Evolutionary conservation across 2,888 invertebrate species (phyloP), one percentile per base, ranked within the genome.

Genomic region (Protophormia terraenovae): DNA sequence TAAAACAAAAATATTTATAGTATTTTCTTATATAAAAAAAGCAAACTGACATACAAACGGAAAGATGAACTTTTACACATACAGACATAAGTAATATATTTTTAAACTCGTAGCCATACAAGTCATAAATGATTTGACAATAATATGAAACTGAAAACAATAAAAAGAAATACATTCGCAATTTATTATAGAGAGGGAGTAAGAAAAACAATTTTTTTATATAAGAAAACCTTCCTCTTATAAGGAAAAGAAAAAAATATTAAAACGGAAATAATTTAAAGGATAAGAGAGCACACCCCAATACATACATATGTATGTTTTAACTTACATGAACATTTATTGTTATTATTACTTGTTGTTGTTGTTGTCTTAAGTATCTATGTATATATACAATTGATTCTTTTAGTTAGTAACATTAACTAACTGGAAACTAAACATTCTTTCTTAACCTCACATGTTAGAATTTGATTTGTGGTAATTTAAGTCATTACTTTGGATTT

Each of bases 91-190:
- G n/a, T n/a, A n/a, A n/a, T 24, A 22, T 14, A 10, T 60, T 60
- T 29, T 16, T 60, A 5, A 22, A 24, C 10, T 22, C 19, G 1
- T n/a, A 19, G 29, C 14, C 14, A 16, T 29, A 32, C 24, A 24
- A 55, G 41, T 45, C 73, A 41, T 67, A 78, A 62, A 45, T 55
- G 69, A 71, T 47, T 78, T 69, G 47, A 24, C 16, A 77, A 67
- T 47, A 29, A 53, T 53, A 29, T 58, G 60, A 78, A 66, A 50
- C 8, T 27, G 35, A 78, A 58, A 69, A 38, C 27, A 76, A 41
- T 27, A 64, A n/a, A 66, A 41, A 66, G 14, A 67, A 3, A 32
- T 67, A n/a, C 5, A 29, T 55, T 76, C 38, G 3, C 38, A 53
- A 53, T 67, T 67, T 55, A 45, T 55, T 53, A 8, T 47, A 47